phyloP scores from a whole-genome alignment of 1,140 invertebrate genomes.

The Drosophila yakuba region DNA sequence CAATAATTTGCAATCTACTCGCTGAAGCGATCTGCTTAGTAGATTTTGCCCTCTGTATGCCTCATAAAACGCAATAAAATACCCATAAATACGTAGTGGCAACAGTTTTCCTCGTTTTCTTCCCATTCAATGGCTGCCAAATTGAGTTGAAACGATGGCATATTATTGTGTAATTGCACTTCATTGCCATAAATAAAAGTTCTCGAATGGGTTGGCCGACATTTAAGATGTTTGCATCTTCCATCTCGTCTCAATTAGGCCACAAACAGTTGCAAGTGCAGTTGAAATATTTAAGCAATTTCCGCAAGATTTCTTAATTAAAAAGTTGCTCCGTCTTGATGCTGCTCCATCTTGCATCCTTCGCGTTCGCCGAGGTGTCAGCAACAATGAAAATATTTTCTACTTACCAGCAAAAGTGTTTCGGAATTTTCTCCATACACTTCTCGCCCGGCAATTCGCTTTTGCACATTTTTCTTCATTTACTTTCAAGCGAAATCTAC shows the following conservation, averaged over 20 bases:
- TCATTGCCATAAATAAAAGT: conserved; percentile 76
- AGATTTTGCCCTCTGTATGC: conserved; percentile 36
- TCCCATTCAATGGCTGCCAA: conserved; percentile 32
- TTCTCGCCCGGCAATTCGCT: conserved; percentile 65
- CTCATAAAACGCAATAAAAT: conserved; percentile 68
- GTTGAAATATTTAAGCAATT: conserved; percentile 78
- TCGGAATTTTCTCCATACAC: conserved; percentile 26
- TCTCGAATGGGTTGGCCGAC: conserved; percentile 8
- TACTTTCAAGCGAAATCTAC: conserved; percentile 76
- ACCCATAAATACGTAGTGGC: conserved; percentile 70
- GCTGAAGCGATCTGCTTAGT: conserved; percentile 38
- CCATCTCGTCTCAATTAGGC: conserved; percentile 67
- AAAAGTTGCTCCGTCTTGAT: conserved; percentile 62
- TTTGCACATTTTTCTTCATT: conserved; percentile 81
- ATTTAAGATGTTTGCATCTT: conserved; percentile 23
- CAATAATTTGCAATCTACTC: conserved; percentile 58
- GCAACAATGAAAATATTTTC: conserved; percentile 82
- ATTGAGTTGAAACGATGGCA: conserved; percentile 41
- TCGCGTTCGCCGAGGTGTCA: conserved; percentile 65
- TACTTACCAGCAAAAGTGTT: conserved; percentile 61
- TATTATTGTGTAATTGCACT: conserved; percentile 76
- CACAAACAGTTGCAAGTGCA: conserved; percentile 64
- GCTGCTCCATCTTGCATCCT: conserved; percentile 4
- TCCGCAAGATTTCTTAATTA: conserved; percentile 80
- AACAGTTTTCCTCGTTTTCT: conserved; percentile 16